Percentiles rank a stretch among this genome's conserved stretches.
These are phyloP conservation scores for Upupa epops DNA, from an alignment of 2,113 vertebrate species.

Conservation along the genomic window DNA sequence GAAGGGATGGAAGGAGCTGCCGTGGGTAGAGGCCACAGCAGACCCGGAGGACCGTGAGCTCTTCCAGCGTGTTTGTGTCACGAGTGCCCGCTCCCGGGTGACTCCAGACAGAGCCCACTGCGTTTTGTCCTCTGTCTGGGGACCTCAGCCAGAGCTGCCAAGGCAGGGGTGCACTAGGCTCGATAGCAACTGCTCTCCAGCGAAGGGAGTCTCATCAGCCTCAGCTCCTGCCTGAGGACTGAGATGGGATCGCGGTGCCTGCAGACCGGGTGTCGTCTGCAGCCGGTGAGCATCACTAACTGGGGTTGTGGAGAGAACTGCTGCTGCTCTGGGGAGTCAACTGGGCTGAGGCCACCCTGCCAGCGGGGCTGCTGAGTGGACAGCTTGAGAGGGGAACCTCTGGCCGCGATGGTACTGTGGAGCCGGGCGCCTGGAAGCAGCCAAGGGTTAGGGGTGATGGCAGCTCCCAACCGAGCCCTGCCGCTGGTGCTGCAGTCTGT, in stretches of 20 bases:
- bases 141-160: neutral
- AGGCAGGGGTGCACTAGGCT: fast-evolving
- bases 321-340: neutral
- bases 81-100: too few relatives aligned
- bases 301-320: neutral
- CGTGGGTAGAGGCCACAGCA: neutral
- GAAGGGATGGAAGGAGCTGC: neutral
- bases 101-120: neutral
- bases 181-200: fast-evolving
- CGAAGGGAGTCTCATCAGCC: too few relatives aligned
- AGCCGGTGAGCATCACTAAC: neutral
- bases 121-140: neutral
- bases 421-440: neutral
- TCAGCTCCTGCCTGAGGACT: too few relatives aligned
- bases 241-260: neutral
- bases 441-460: neutral
- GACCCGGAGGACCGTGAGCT: fast-evolving
- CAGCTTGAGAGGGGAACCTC: neutral
- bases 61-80: neutral
- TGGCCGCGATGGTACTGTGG: neutral
- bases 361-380: neutral
- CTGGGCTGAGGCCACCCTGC: fast-evolving
- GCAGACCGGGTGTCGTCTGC: neutral
- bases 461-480: neutral
- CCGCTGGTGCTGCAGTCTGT: fast-evolving